Evolutionary conservation across 2,888 invertebrate genomes (phyloP).

Genomic region (Osedax frankpressi): DNA sequence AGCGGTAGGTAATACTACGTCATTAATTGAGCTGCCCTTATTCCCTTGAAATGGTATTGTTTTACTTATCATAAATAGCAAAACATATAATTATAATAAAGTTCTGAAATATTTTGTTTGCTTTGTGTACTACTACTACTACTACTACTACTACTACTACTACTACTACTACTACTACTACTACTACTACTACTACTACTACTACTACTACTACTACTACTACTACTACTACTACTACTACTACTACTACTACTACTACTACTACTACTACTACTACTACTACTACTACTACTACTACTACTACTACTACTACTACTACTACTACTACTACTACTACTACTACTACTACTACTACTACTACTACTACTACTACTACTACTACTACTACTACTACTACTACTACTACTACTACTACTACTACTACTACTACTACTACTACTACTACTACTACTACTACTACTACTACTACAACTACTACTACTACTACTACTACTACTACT

Average conservation of each 20-base stretch:
- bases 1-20: neutral
- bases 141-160: neutral
- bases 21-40: neutral
- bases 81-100: no score
- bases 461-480: constrained; percentile 15
- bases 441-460: neutral
- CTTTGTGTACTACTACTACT: neutral
- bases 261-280: neutral
- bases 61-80: no score
- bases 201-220: neutral
- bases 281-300: neutral
- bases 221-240: neutral
- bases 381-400: constrained; percentile 24
- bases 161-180: neutral
- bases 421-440: constrained; percentile 21
- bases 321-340: constrained; percentile 5
- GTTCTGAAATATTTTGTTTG: no score
- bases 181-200: neutral
- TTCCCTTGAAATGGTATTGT: no score
- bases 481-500: constrained; percentile 24
- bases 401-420: constrained; percentile 24
- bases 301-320: neutral
- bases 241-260: neutral
- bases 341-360: constrained; percentile 20
- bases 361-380: constrained; percentile 24